phyloP scores from a whole-genome alignment of 2,888 invertebrate species.

The Tenthredo livida region DNA sequence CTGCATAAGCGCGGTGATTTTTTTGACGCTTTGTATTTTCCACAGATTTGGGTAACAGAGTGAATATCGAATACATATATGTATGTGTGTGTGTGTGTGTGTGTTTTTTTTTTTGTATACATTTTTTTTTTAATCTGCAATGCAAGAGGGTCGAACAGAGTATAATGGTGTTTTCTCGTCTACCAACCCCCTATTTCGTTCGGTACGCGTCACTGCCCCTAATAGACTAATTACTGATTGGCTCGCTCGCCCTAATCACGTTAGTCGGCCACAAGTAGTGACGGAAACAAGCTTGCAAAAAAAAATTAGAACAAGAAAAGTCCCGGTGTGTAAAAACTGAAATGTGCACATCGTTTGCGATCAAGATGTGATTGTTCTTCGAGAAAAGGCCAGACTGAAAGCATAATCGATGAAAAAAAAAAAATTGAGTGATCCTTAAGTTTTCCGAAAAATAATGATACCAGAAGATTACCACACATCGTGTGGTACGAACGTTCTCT shows the following conservation, averaged over 20 bases:
- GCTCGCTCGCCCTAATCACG: constrained; percentile 59
- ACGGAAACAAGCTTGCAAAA: constrained; percentile 35
- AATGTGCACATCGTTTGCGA: neutral
- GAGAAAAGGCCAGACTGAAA: neutral
- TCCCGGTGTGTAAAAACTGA: neutral
- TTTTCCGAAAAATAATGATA: neutral
- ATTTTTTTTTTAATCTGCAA: neutral
- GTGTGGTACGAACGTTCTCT: no score
- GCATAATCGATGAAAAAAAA: neutral
- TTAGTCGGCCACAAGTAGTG: constrained; percentile 53
- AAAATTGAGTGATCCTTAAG: neutral
- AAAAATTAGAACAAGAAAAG: neutral
- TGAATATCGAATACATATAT: neutral
- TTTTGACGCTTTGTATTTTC: neutral
- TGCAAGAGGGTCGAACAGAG: neutral
- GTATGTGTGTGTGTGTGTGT: no score
- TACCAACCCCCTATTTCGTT: constrained; percentile 52
- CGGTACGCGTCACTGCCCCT: constrained; percentile 57
- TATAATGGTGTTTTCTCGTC: constrained; percentile 46
- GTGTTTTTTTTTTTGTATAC: neutral
- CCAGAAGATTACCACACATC: neutral
- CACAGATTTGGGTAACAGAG: constrained; percentile 14
- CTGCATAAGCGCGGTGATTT: neutral
- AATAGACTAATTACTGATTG: constrained; percentile 66
- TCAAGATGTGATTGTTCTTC: neutral